Percentiles rank a stretch among this genome's conserved stretches.
Evolutionary conservation across 2,888 invertebrate species (phyloP).

Genomic region (Ctena decussata): DNA sequence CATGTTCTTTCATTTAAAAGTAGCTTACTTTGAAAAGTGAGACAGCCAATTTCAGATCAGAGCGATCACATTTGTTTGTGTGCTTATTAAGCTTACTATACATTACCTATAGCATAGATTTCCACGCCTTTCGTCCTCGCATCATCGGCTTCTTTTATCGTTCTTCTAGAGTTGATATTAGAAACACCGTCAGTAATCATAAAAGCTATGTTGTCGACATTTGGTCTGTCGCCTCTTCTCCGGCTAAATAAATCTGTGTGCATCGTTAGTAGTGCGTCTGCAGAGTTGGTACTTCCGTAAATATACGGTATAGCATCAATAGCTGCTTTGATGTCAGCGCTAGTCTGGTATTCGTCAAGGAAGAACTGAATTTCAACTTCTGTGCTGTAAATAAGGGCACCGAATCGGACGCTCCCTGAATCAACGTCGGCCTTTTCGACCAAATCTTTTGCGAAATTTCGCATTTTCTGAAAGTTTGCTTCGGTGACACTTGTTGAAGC

Average conservation of each 20-base stretch:
- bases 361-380: slow-evolving; percentile 69
- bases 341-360: slow-evolving; percentile 66
- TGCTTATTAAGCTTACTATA: no score
- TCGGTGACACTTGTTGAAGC: slow-evolving; percentile 76
- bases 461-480: slow-evolving; percentile 74
- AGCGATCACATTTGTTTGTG: no score
- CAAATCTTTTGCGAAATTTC: slow-evolving; percentile 68
- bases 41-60: no score
- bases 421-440: slow-evolving; percentile 63
- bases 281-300: slow-evolving; percentile 69
- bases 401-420: slow-evolving; percentile 57
- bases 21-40: no score
- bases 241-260: slow-evolving; percentile 61
- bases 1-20: no score
- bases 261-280: slow-evolving; percentile 60
- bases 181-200: slow-evolving; percentile 80
- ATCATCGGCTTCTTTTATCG: slow-evolving; percentile 73
- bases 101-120: slow-evolving; percentile 66
- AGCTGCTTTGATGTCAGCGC: slow-evolving; percentile 60
- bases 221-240: slow-evolving; percentile 66
- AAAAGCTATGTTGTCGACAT: slow-evolving; percentile 70
- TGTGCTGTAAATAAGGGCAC: slow-evolving; percentile 67
- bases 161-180: slow-evolving; percentile 73
- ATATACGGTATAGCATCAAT: slow-evolving; percentile 56
- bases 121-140: slow-evolving; percentile 49